Evolutionary conservation across 1,140 invertebrate species (phyloP), one percentile per base, ranked within the genome.

Genomic region (Homalodisca vitripennis): DNA sequence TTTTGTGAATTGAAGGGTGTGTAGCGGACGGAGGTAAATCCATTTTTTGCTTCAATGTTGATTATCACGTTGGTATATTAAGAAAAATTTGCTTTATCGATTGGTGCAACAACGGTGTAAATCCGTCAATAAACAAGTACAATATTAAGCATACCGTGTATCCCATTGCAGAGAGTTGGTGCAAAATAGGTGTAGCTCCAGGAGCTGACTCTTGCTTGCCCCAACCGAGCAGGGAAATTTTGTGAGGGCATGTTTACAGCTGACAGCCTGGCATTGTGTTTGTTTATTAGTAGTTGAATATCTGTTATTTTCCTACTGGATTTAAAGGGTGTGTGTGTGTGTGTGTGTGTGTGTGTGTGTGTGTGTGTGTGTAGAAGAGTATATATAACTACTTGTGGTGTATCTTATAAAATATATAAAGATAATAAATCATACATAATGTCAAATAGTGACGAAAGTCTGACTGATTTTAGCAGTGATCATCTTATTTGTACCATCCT

Each of bases 281-380:
- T 41, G 6, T 41, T 10, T 17, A 10, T 6, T 17, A 41, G 34
- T 17, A 10, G 34, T 6, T 17, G 6, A 41, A 10, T 41, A 41
- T 10, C 6, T 6, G 6, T 10, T 6, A 10, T 41, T 41, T 10
- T 41, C 17, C 17, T 17, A 41, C 17, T 41, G 6, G 34, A 6
- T 41, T 41, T 10, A 74, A 20, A 76, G 60, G 69, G 72, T 74
- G 70, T 76, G 78, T 66, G n/a, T n/a, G n/a, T n/a, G n/a, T n/a
- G n/a, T n/a, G n/a, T n/a, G n/a, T n/a, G n/a, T n/a, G n/a, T n/a
- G n/a, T n/a, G n/a, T n/a, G n/a, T n/a, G n/a, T n/a, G n/a, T n/a
- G n/a, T n/a, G n/a, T n/a, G n/a, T n/a, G n/a, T n/a, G n/a, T n/a
- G n/a, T n/a, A n/a, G n/a, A n/a, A n/a, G n/a, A n/a, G n/a, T n/a